Evolutionary conservation across 2,888 invertebrate genomes (phyloP).

Genomic region (Smittia sp.): DNA sequence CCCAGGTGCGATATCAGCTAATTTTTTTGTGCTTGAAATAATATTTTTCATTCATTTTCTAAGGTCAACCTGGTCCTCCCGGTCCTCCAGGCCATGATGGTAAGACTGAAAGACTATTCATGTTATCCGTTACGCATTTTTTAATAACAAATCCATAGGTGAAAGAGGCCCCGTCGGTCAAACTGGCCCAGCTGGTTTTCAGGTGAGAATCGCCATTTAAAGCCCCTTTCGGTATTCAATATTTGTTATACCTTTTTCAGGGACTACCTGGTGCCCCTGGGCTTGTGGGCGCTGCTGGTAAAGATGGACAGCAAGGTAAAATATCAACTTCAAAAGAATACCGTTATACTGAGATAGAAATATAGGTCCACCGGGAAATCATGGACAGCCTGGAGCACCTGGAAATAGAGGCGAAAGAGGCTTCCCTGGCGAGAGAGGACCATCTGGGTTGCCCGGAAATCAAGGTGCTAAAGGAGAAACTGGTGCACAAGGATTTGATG

Average conservation of each 20-base stretch:
- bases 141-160: not conserved
- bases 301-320: slow-evolving; percentile 71
- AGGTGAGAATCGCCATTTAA: slow-evolving; percentile 55
- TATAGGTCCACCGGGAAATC: slow-evolving; percentile 1
- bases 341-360: not conserved
- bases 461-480: slow-evolving; percentile 57
- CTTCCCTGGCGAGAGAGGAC: slow-evolving; percentile 73
- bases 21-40: no score
- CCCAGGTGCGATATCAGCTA: not conserved
- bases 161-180: slow-evolving; percentile 72
- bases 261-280: slow-evolving; percentile 74
- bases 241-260: slow-evolving; percentile 48
- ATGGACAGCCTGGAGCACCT: not conserved
- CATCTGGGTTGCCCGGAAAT: slow-evolving; percentile 61
- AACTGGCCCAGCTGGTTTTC: slow-evolving; percentile 76
- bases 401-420: slow-evolving; percentile 55
- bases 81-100: slow-evolving; percentile 71
- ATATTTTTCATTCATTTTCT: not conserved
- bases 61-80: slow-evolving; percentile 55
- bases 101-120: slow-evolving; percentile 45
- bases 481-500: slow-evolving; percentile 59
- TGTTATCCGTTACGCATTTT: not conserved
- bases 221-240: not conserved
- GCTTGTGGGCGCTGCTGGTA: slow-evolving; percentile 70
- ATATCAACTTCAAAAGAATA: slow-evolving; percentile 37